Evolutionary conservation across 2,888 invertebrate species (phyloP), one percentile per base, ranked within the genome.

Genomic region (Luffia ferchaultella): DNA sequence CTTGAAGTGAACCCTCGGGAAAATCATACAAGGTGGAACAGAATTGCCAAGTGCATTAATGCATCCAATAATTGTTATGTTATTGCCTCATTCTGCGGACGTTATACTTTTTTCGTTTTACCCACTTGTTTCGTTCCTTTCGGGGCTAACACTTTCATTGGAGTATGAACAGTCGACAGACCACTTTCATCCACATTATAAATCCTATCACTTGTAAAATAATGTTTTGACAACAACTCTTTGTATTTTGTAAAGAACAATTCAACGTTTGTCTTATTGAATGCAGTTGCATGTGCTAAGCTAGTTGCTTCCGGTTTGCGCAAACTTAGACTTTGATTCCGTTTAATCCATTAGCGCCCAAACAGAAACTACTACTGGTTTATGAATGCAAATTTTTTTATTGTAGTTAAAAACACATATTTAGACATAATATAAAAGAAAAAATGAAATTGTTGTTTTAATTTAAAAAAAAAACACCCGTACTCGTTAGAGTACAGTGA

Each of bases 11-110:
- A 50, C 50, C 40, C 50, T 50, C 18, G 12, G 49, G 18, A 49
- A 49, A 49, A 49, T 49, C 45, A 49, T 49, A 40, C 49, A 49
- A 7, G 45, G 45, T 30, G 49, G 49, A 44, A 49, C 45, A 49
- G 44, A 44, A 49, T 49, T 49, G 16, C 45, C 49, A 44, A 49
- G 49, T 16, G 43, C 49, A 45, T 49, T 49, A 20, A 49, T 44
- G 17, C 49, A 49, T 20, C 20, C 45, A 42, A 42, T 42, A n/a
- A 42, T n/a, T 42, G n/a, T 40, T 9, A 42, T n/a, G n/a, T 42
- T 42, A 42, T 42, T 42, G n/a, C 43, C 43, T 16, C 43, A 16
- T 16, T 42, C 5, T 40, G 40, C 40, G 40, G 40, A 40, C 40
- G 9, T 15, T n/a, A n/a, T n/a, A n/a, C n/a, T n/a, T n/a, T n/a